phyloP scores from a whole-genome alignment of 2,113 vertebrate genomes.

The Cavia aperea region DNA sequence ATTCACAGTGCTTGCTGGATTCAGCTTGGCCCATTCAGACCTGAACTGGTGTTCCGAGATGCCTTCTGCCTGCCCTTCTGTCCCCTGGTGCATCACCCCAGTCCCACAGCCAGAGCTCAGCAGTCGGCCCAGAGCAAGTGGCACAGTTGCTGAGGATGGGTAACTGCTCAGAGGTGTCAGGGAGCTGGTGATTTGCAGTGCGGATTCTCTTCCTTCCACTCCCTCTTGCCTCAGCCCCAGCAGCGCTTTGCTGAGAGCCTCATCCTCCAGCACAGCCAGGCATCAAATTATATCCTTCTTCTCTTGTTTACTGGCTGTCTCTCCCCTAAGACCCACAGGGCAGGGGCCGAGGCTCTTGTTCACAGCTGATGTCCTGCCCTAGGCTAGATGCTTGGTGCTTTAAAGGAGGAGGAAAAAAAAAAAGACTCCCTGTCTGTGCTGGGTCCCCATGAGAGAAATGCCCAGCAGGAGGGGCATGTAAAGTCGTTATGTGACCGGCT shows the following conservation, averaged over 20 bases:
- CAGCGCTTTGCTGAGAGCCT: neutral
- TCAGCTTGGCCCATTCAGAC: neutral
- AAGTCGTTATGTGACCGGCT: neutral
- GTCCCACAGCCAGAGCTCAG: neutral
- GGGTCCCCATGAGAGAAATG: neutral
- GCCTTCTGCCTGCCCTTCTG: neutral
- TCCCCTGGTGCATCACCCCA: neutral
- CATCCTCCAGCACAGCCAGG: neutral
- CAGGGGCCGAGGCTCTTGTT: neutral
- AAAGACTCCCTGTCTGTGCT: neutral
- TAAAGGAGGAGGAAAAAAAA: neutral
- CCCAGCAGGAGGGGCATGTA: neutral
- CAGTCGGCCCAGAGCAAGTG: neutral
- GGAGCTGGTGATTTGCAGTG: neutral
- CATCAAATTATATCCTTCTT: slow-evolving; percentile 55
- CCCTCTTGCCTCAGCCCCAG: neutral
- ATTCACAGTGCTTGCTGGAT: too few species aligned
- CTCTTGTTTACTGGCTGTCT: slow-evolving; percentile 21
- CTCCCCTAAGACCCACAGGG: slow-evolving; percentile 7
- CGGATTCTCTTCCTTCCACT: neutral
- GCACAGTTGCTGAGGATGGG: too few species aligned
- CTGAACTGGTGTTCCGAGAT: neutral
- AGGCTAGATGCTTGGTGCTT: neutral
- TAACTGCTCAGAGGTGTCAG: neutral
- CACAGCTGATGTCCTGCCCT: neutral